A percentile compares a stretch with the other conserved stretches of the same genome.
phyloP scores from a whole-genome alignment of 2,113 vertebrate species.

The Gorsachius goisagi region DNA sequence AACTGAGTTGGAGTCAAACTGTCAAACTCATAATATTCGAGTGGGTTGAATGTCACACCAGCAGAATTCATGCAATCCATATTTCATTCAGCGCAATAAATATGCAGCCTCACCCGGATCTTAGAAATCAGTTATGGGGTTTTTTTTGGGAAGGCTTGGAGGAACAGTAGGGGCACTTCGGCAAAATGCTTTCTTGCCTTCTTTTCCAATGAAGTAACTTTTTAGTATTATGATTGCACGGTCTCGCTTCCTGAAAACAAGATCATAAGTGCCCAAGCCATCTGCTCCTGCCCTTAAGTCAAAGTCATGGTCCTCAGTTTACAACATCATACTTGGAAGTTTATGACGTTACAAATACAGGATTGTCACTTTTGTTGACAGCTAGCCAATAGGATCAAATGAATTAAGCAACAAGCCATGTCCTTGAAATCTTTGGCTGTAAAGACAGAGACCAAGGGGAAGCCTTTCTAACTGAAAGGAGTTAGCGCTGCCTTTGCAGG shows the following conservation, averaged over 20 bases:
- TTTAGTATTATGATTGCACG: not conserved
- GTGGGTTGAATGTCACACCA: constrained; percentile 57
- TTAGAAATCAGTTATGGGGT: not conserved
- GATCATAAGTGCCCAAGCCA: not conserved
- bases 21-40: constrained; percentile 59
- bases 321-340: constrained; percentile 63
- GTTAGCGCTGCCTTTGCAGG: not conserved
- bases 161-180: not conserved
- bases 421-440: constrained; percentile 52
- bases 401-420: constrained; percentile 48
- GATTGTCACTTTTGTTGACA: constrained; percentile 57
- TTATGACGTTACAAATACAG: constrained; percentile 59
- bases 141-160: not conserved
- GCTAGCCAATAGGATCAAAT: constrained; percentile 61
- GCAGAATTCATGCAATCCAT: constrained; percentile 42
- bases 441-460: not conserved
- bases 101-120: not conserved
- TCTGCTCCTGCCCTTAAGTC: constrained; percentile 62
- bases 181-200: constrained; percentile 21
- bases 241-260: constrained; percentile 35
- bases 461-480: not conserved
- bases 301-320: constrained; percentile 65
- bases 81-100: constrained; percentile 38
- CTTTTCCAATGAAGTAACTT: constrained; percentile 29
- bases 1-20: constrained; percentile 62